phyloP scores from a whole-genome alignment of 2,888 invertebrate genomes.

The Linyphia triangularis region DNA sequence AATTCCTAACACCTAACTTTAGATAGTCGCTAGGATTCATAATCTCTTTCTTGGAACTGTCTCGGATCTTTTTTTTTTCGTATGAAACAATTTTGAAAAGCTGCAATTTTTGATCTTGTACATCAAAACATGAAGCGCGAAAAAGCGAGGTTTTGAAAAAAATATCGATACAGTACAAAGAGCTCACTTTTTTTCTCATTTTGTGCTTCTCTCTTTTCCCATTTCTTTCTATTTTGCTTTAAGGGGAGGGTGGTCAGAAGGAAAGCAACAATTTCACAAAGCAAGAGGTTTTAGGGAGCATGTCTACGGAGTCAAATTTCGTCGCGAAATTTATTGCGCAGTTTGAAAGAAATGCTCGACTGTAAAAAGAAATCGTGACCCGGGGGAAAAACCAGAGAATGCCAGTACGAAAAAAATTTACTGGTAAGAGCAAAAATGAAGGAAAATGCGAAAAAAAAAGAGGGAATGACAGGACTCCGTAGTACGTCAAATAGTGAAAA shows the following conservation, averaged over 20 bases:
- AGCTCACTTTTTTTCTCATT: slow-evolving; percentile 24
- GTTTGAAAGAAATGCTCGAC: slow-evolving; percentile 74
- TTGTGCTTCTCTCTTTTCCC: not conserved
- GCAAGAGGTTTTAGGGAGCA: slow-evolving; percentile 63
- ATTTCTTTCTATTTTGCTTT: slow-evolving; percentile 50
- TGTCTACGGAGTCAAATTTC: slow-evolving; percentile 73
- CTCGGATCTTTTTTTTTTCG: not conserved
- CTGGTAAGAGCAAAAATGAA: slow-evolving; percentile 64
- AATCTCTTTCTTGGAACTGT: no score
- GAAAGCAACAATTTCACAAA: slow-evolving; percentile 71
- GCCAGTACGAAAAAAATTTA: slow-evolving; percentile 38
- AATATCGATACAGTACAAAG: slow-evolving; percentile 39
- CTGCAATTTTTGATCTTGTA: slow-evolving; percentile 38
- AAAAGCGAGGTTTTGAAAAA: not conserved
- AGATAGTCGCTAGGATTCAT: no score
- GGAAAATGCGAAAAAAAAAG: slow-evolving; percentile 48
- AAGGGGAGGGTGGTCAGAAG: slow-evolving; percentile 18
- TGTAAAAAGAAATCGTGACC: slow-evolving; percentile 75
- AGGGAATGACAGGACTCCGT: slow-evolving; percentile 51
- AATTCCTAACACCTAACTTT: no score
- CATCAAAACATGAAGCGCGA: slow-evolving; percentile 32
- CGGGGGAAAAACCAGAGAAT: slow-evolving; percentile 49
- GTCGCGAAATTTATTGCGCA: slow-evolving; percentile 71
- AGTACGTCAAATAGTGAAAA: slow-evolving; percentile 64
- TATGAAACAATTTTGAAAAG: slow-evolving; percentile 29